Conservation (phyloP, 2,113 vertebrate species). For the Theristicus caerulescens region DNA sequence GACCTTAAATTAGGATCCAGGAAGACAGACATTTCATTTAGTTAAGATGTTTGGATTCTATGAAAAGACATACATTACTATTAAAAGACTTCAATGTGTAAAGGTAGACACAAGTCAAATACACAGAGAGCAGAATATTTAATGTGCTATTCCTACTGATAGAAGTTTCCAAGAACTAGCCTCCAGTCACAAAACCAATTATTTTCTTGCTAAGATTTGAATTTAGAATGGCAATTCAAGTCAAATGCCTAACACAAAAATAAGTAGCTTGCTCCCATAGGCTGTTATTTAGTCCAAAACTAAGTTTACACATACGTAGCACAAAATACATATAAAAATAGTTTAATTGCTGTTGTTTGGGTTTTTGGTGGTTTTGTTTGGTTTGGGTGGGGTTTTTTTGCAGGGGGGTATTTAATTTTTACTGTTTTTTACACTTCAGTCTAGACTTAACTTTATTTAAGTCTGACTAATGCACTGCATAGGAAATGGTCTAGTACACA, state of each 20-base stretch:
- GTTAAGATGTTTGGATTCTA: not conserved
- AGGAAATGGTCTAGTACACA: not conserved
- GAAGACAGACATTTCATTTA: not conserved
- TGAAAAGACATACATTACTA: not conserved
- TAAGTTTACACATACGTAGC: not conserved
- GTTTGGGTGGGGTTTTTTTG: not conserved
- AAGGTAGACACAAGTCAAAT: not conserved
- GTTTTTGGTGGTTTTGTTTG: not conserved
- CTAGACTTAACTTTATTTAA: not conserved
- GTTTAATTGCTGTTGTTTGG: not conserved
- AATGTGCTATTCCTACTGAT: not conserved
- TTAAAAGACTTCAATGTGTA: not conserved
- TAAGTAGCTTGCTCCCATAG: not conserved
- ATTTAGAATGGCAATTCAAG: not conserved
- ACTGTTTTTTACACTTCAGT: not conserved
- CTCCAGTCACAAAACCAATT: not conserved
- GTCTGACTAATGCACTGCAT: not conserved
- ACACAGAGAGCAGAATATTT: not conserved
- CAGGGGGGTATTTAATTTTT: not conserved
- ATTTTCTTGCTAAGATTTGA: not conserved
- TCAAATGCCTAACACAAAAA: not conserved
- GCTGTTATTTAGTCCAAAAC: not conserved
- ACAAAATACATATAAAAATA: not conserved
- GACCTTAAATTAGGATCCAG: not conserved
- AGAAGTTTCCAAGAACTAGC: not conserved